Conservation (phyloP, 2,797 vertebrate genomes). For the Platyrinchus mystaceus region DNA sequence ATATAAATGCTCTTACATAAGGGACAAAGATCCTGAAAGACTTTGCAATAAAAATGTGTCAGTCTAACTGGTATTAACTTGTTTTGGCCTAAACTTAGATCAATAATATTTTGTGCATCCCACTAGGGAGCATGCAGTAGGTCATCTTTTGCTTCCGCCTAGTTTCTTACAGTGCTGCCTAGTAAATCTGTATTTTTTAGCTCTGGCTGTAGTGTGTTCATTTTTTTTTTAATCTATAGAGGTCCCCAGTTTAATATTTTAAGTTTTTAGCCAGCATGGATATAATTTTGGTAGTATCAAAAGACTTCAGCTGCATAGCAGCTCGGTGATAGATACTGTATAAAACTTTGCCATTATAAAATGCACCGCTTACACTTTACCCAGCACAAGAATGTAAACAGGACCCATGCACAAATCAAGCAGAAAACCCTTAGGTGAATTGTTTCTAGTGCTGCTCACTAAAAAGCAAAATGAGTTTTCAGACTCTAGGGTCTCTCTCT, state of each 20-base stretch:
- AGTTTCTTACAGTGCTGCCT: background rate
- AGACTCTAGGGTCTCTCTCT: background rate
- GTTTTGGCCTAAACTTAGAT: background rate
- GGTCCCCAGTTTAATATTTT: background rate
- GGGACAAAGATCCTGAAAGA: background rate
- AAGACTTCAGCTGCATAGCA: background rate
- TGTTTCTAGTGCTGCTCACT: background rate
- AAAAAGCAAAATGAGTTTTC: background rate
- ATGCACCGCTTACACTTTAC: background rate
- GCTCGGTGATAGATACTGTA: background rate
- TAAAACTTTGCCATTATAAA: background rate
- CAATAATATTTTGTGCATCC: background rate
- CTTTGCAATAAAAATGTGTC: background rate
- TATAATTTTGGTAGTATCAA: background rate
- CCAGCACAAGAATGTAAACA: background rate
- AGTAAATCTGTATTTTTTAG: background rate
- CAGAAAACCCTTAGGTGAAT: background rate
- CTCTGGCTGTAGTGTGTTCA: background rate
- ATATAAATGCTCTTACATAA: background rate
- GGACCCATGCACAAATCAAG: background rate
- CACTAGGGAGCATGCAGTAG: background rate
- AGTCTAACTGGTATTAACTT: background rate
- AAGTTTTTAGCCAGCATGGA: background rate
- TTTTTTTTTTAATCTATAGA: background rate
- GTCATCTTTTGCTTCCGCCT: background rate